Percentiles rank a stretch among this genome's conserved stretches.
These are phyloP conservation scores for Apis florea DNA, from an alignment of 1,140 invertebrate genomes.

Conservation along the genomic window DNA sequence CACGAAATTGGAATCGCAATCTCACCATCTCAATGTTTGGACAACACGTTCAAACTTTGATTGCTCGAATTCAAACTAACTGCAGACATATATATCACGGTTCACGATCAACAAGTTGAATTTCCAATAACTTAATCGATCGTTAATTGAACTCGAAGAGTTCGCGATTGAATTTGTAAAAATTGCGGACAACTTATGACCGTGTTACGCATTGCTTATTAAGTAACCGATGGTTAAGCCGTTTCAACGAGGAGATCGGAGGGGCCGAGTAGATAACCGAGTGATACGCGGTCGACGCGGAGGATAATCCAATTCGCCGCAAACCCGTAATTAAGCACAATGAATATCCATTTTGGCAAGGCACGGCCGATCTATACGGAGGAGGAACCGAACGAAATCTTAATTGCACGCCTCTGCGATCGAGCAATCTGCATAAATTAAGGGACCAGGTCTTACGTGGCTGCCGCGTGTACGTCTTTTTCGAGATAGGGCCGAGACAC, in stretches of 20 bases:
- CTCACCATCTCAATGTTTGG: neutral
- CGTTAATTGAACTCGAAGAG: too few species aligned
- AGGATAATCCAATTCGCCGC: slow-evolving; percentile 57
- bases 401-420: slow-evolving; percentile 61
- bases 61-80: neutral
- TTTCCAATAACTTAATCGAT: too few species aligned
- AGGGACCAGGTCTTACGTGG: slow-evolving; percentile 18
- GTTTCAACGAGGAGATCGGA: slow-evolving; percentile 47
- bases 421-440: slow-evolving; percentile 69
- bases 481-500: neutral
- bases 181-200: too few species aligned
- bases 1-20: neutral
- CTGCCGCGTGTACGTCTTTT: slow-evolving; percentile 5
- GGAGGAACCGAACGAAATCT: slow-evolving; percentile 65
- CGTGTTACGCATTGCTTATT: slow-evolving; percentile 14
- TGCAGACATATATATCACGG: neutral
- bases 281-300: slow-evolving; percentile 4
- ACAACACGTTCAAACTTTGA: neutral
- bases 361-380: slow-evolving; percentile 53
- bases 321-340: slow-evolving; percentile 66
- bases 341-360: slow-evolving; percentile 64
- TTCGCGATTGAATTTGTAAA: too few species aligned
- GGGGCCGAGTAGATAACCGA: slow-evolving; percentile 32
- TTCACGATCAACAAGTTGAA: neutral
- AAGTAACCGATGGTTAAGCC: slow-evolving; percentile 4